Conservation (phyloP, 2,113 vertebrate genomes). For the Hiodon alosoides region DNA sequence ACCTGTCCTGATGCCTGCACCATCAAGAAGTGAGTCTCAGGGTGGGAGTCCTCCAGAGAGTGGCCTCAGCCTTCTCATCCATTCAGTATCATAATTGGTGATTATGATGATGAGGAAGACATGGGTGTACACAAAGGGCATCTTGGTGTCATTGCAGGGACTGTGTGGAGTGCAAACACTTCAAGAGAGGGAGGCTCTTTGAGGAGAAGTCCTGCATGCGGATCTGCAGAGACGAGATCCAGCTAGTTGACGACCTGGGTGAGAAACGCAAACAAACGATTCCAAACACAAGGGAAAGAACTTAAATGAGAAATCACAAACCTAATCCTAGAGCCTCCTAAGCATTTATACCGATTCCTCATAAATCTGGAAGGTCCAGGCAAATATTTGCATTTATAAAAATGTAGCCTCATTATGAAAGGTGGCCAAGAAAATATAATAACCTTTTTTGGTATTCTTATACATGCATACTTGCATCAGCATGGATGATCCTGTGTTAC, state of each 20-base stretch:
- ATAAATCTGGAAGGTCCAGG: too few species aligned
- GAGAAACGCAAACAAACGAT: slow-evolving; percentile 33
- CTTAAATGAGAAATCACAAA: background rate
- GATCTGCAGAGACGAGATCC: slow-evolving; percentile 85
- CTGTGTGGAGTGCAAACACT: slow-evolving; percentile 93
- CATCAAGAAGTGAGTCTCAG: slow-evolving; percentile 80
- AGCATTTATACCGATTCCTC: too few species aligned
- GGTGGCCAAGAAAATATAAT: too few species aligned
- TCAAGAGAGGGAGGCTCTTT: slow-evolving; percentile 72
- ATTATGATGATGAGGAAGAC: too few species aligned
- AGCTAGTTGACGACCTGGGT: slow-evolving; percentile 76
- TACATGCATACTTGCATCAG: too few species aligned
- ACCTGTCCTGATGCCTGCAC: slow-evolving; percentile 92
- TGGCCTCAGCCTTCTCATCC: too few species aligned
- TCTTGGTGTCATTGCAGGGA: slow-evolving; percentile 59
- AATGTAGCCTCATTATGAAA: too few species aligned
- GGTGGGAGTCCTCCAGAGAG: background rate
- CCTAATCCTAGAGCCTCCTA: background rate
- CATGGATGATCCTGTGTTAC: too few species aligned
- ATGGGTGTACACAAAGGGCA: background rate
- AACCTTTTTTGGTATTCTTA: too few species aligned
- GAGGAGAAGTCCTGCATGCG: slow-evolving; percentile 73
- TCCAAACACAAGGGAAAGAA: background rate
- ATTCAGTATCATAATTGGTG: too few species aligned
- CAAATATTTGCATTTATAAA: too few species aligned